Percentiles rank a stretch among this genome's conserved stretches.
Conservation (phyloP, 2,113 vertebrate species). For the Pao palembangensis region DNA sequence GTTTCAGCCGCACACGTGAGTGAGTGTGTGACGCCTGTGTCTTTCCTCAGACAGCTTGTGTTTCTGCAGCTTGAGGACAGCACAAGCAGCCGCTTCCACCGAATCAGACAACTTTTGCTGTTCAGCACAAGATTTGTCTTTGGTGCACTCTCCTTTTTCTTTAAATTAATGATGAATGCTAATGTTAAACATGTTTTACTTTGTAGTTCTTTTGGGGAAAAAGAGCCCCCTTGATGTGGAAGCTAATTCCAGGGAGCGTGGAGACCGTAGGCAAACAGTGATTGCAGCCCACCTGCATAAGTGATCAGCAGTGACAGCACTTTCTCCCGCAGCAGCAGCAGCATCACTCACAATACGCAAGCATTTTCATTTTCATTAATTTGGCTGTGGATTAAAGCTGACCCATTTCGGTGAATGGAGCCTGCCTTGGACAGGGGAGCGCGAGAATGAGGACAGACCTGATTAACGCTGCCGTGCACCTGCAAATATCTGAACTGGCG, state of each 20-base stretch:
- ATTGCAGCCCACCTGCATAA: slow-evolving; percentile 53
- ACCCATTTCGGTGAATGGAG: slow-evolving; percentile 72
- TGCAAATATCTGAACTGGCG: slow-evolving; percentile 16
- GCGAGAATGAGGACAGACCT: slow-evolving; percentile 43
- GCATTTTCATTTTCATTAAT: slow-evolving; percentile 73
- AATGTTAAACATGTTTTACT: slow-evolving; percentile 44
- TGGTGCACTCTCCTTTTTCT: slow-evolving; percentile 1
- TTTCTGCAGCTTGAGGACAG: no score
- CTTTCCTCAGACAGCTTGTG: no score
- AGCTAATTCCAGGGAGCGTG: slow-evolving; percentile 18
- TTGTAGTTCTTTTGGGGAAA: slow-evolving; percentile 37
- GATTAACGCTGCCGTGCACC: slow-evolving; percentile 45
- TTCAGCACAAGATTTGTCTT: slow-evolving; percentile 1
- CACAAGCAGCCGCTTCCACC: no score
- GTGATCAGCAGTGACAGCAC: slow-evolving; percentile 60
- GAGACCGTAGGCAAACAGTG: slow-evolving; percentile 4
- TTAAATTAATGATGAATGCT: slow-evolving; percentile 14
- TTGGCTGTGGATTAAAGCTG: slow-evolving; percentile 73
- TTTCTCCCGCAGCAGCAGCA: slow-evolving; percentile 9
- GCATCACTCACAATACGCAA: slow-evolving; percentile 69
- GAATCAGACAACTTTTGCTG: no score
- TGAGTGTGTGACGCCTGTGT: no score
- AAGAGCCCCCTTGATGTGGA: slow-evolving; percentile 34
- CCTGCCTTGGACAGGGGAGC: slow-evolving; percentile 60
- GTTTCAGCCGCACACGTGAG: no score